A percentile compares a stretch with the other conserved stretches of the same genome.
Evolutionary conservation across 1,140 invertebrate species (phyloP).

Genomic region (Paracyclopina nana): DNA sequence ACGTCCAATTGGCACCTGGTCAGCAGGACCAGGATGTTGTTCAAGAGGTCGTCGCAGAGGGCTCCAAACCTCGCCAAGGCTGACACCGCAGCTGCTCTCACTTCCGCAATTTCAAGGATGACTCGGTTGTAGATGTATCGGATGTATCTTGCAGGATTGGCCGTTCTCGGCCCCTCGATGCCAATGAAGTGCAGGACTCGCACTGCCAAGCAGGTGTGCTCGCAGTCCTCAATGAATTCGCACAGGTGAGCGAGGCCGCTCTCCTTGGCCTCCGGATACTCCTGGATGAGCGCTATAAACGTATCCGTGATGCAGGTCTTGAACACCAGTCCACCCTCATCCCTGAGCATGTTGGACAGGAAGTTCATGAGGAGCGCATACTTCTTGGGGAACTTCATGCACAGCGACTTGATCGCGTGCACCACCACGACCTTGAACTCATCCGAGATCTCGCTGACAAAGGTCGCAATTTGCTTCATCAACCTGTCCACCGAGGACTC

Average conservation of each 20-base stretch:
- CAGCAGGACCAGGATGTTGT: constrained; percentile 53
- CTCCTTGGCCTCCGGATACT: constrained; percentile 87
- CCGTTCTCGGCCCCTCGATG: constrained; percentile 82
- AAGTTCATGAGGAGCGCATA: constrained; percentile 93
- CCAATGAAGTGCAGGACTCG: constrained; percentile 90
- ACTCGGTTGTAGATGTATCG: constrained; percentile 97
- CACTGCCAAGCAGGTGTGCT: constrained; percentile 89
- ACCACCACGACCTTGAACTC: constrained; percentile 98
- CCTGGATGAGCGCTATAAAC: constrained; percentile 92
- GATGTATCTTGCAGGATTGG: constrained; percentile 84
- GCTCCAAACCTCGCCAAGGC: constrained; percentile 95
- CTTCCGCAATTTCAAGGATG: constrained; percentile 83
- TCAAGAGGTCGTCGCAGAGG: constrained; percentile 67
- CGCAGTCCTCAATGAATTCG: constrained; percentile 99
- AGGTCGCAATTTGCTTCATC: constrained; percentile 95
- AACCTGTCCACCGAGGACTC: constrained; percentile 89
- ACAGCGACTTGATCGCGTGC: constrained; percentile 37
- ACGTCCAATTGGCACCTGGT: constrained; percentile 76
- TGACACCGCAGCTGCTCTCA: constrained; percentile 85
- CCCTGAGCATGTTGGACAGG: constrained; percentile 80
- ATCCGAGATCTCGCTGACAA: constrained; percentile 95
- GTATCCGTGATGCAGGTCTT: constrained; percentile 97
- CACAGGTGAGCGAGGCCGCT: constrained; percentile 87
- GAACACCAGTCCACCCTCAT: constrained; percentile 94
- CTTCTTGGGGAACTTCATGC: constrained; percentile 90